Evolutionary conservation across 2,888 invertebrate species (phyloP).

Genomic region (Meliscaeva auricollis): DNA sequence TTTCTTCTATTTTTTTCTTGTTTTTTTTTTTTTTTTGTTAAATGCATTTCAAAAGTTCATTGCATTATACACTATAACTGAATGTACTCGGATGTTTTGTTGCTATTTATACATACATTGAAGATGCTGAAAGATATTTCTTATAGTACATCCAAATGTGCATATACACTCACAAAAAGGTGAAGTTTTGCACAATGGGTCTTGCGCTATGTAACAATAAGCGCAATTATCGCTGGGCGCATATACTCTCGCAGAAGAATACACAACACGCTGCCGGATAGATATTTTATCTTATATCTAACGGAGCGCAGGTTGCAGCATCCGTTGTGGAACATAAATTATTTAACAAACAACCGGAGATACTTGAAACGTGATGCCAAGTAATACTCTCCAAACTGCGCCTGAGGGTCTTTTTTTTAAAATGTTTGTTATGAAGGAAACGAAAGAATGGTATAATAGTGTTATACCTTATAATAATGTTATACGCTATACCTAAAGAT

Average conservation of each 20-base stretch:
- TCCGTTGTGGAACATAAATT: conserved; percentile 59
- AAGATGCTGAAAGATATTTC: conserved; percentile 35
- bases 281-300: conserved; percentile 44
- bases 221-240: conserved; percentile 58
- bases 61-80: conserved; percentile 51
- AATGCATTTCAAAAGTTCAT: conserved; percentile 71
- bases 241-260: not conserved
- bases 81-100: not conserved
- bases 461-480: no score
- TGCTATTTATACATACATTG: conserved; percentile 13
- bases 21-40: conserved; percentile 32
- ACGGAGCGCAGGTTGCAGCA: conserved; percentile 69
- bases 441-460: not conserved
- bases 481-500: not conserved
- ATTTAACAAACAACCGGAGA: conserved; percentile 65
- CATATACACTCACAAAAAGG: conserved; percentile 45
- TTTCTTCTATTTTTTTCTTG: conserved; percentile 5
- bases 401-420: not conserved
- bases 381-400: conserved; percentile 28
- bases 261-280: not conserved
- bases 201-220: conserved; percentile 60
- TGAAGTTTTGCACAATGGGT: conserved; percentile 69
- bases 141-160: not conserved
- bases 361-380: conserved; percentile 67
- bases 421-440: not conserved